These are phyloP conservation scores for Drosophila suboccidentalis DNA, from an alignment of 2,888 invertebrate species.

Conservation along the genomic window DNA sequence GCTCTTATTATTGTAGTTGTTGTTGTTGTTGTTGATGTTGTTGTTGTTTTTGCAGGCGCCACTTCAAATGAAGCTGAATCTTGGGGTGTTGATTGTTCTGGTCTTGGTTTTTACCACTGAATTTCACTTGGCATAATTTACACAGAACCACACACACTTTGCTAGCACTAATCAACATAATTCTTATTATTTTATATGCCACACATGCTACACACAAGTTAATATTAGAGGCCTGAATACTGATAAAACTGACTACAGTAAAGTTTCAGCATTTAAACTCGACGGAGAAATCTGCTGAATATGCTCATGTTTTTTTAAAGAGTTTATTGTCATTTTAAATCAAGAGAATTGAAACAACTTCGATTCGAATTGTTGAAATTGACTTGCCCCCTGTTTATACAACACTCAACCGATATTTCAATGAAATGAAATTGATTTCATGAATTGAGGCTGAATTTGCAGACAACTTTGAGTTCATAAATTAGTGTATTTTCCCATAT, in stretches of 20 bases:
- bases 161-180: slow-evolving; percentile 61
- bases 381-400: neutral
- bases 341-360: too few relatives aligned
- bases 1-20: slow-evolving; percentile 10
- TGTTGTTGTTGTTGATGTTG: neutral
- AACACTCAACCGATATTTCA: neutral
- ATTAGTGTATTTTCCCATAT: neutral
- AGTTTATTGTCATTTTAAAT: too few relatives aligned
- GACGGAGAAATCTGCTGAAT: too few relatives aligned
- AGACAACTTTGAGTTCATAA: neutral
- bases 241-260: slow-evolving; percentile 12
- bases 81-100: slow-evolving; percentile 58
- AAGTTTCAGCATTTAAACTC: neutral
- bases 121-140: slow-evolving; percentile 36
- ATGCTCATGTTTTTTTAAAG: too few relatives aligned
- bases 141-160: slow-evolving; percentile 3
- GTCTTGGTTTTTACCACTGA: slow-evolving; percentile 13
- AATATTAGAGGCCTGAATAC: neutral
- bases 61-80: slow-evolving; percentile 25
- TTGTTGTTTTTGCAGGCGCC: slow-evolving; percentile 20
- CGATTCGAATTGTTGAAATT: neutral
- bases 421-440: neutral
- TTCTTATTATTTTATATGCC: slow-evolving; percentile 61
- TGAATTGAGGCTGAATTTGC: neutral
- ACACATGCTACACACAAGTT: slow-evolving; percentile 15